phyloP scores from a whole-genome alignment of 2,797 vertebrate species.

The Limosa lapponica region DNA sequence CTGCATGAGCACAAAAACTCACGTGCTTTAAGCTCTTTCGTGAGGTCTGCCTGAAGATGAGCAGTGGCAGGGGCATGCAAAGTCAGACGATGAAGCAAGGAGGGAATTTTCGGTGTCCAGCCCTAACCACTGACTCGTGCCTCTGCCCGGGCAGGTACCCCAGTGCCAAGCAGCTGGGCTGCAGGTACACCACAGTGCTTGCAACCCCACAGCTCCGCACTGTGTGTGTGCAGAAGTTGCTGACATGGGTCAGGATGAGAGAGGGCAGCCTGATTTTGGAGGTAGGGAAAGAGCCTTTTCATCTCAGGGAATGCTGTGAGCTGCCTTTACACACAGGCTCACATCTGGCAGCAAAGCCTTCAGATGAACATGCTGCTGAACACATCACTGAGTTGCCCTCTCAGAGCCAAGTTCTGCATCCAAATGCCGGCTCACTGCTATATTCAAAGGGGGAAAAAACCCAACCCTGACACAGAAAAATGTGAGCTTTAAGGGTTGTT shows the following conservation, averaged over 20 bases:
- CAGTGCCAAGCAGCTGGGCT: not conserved
- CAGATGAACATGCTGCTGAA: not conserved
- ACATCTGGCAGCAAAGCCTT: not conserved
- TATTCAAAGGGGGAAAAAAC: not conserved
- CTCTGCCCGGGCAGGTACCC: not conserved
- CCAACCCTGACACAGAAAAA: not conserved
- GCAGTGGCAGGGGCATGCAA: not conserved
- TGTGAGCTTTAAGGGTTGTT: not conserved
- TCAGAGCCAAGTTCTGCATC: not conserved
- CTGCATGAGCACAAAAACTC: not conserved
- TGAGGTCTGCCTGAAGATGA: not conserved
- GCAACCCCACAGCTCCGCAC: accelerated
- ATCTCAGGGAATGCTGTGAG: not conserved
- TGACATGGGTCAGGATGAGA: not conserved
- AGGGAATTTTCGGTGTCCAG: not conserved
- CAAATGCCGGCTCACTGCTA: accelerated
- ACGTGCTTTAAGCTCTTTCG: accelerated
- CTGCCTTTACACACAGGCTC: not conserved
- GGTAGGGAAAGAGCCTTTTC: not conserved
- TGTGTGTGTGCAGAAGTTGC: not conserved
- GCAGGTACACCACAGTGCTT: accelerated
- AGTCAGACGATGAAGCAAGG: not conserved
- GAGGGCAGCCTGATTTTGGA: not conserved
- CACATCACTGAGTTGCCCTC: not conserved
- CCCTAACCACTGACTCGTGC: not conserved